phyloP scores from a whole-genome alignment of 1,140 invertebrate species.

The Psix sp. region DNA sequence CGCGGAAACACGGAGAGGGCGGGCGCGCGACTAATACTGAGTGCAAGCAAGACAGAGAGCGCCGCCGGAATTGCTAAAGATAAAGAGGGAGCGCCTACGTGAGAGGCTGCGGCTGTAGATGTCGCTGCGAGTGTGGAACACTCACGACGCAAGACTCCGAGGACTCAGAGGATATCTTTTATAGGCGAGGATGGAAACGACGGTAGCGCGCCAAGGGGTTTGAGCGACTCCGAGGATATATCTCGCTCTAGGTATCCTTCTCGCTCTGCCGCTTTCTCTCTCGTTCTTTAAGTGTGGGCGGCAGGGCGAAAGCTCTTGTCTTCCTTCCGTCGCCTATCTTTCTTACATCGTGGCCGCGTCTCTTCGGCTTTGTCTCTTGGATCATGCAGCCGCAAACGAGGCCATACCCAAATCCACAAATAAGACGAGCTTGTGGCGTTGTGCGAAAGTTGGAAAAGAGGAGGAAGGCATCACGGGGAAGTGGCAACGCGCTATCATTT shows the following conservation, averaged over 20 bases:
- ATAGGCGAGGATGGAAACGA: slow-evolving; percentile 65
- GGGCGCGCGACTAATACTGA: slow-evolving; percentile 67
- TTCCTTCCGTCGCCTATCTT: slow-evolving; percentile 30
- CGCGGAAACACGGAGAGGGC: slow-evolving; percentile 76
- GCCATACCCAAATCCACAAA: slow-evolving; percentile 61
- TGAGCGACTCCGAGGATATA: slow-evolving; percentile 57
- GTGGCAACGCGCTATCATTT: slow-evolving; percentile 12
- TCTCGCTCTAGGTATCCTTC: slow-evolving; percentile 6
- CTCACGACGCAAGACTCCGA: slow-evolving; percentile 63
- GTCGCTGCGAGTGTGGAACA: slow-evolving; percentile 43
- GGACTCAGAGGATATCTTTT: slow-evolving; percentile 71
- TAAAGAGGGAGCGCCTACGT: slow-evolving; percentile 10
- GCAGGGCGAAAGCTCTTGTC: slow-evolving; percentile 24
- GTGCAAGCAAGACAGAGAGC: slow-evolving; percentile 50
- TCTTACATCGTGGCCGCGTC: slow-evolving; percentile 26
- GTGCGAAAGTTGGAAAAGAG: slow-evolving; percentile 35
- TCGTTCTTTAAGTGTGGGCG: slow-evolving; percentile 39
- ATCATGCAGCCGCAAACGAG: slow-evolving; percentile 60
- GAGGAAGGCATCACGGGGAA: slow-evolving; percentile 4
- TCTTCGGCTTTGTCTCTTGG: slow-evolving; percentile 55
- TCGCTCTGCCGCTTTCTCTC: slow-evolving; percentile 23
- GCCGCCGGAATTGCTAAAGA: slow-evolving; percentile 5
- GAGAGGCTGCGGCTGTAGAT: slow-evolving; percentile 27
- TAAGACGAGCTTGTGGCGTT: slow-evolving; percentile 41
- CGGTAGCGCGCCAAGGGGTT: slow-evolving; percentile 55